Percentiles rank a stretch among this genome's conserved stretches.
phyloP scores from a whole-genome alignment of 2,113 vertebrate genomes.

The Pelecanus crispus region DNA sequence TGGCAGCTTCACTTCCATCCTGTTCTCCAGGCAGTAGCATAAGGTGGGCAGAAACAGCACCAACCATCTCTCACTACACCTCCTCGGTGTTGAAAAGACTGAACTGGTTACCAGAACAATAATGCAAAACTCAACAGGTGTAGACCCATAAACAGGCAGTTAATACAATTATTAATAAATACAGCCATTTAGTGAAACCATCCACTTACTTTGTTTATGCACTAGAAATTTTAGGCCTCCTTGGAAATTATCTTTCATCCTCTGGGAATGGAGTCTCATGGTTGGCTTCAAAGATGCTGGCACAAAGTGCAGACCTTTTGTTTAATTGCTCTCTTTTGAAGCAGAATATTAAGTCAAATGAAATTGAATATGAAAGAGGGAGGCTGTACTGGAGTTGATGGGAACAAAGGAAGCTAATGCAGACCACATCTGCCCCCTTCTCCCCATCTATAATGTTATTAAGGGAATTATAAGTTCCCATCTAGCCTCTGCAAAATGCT shows the following conservation, averaged over 20 bases:
- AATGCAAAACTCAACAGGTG: not conserved
- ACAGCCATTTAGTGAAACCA: not conserved
- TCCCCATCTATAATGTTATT: not conserved
- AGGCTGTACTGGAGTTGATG: not conserved
- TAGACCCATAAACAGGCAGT: not conserved
- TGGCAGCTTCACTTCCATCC: not conserved
- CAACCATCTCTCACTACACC: not conserved
- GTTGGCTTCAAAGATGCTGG: constrained; percentile 34
- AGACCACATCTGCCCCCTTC: not conserved
- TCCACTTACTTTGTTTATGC: not conserved
- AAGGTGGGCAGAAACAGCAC: not conserved
- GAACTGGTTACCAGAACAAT: not conserved
- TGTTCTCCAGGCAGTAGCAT: not conserved
- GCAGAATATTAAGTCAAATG: constrained; percentile 15
- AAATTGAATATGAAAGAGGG: not conserved
- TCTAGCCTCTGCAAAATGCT: not conserved
- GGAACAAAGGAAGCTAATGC: not conserved
- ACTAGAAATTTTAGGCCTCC: constrained; percentile 5
- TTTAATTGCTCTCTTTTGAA: constrained; percentile 47
- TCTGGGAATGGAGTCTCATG: constrained; percentile 35
- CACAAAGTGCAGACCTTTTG: not conserved
- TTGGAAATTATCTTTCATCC: constrained; percentile 35
- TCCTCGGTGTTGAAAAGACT: not conserved
- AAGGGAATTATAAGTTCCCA: not conserved
- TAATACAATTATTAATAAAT: constrained; percentile 35